Conservation (phyloP, 1,140 invertebrate genomes). For the Microvelia longipes region DNA sequence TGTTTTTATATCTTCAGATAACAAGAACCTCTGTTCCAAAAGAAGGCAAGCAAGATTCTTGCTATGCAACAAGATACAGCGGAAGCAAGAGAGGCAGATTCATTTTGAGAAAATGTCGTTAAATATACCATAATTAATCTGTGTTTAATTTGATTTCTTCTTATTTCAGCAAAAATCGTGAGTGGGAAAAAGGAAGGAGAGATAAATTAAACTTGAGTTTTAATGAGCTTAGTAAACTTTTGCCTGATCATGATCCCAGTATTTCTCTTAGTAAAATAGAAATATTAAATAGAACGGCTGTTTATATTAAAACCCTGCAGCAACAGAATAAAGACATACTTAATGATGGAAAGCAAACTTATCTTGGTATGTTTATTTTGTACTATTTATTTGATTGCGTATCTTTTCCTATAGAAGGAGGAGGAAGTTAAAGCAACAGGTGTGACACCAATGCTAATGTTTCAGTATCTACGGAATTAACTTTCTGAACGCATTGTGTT, state of each 20-base stretch:
- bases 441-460: no score
- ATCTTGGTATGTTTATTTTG: constrained; percentile 8
- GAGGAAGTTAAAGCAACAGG: no score
- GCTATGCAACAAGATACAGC: no score
- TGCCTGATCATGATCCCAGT: constrained; percentile 34
- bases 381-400: not conserved
- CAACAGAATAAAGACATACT: constrained; percentile 29
- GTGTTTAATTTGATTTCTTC: no score
- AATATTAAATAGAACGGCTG: constrained; percentile 31
- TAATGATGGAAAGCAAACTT: constrained; percentile 7
- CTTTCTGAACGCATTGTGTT: no score
- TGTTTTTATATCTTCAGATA: no score
- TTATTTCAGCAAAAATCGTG: constrained; percentile 27
- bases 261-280: constrained; percentile 31
- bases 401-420: not conserved
- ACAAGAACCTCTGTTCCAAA: no score
- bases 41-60: no score
- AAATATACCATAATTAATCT: no score
- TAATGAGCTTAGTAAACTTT: constrained; percentile 29
- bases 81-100: no score
- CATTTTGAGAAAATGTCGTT: no score
- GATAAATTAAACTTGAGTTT: constrained; percentile 34
- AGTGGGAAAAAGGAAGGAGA: constrained; percentile 36
- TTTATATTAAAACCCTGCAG: constrained; percentile 33
- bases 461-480: no score